A percentile compares a stretch with the other conserved stretches of the same genome.
These are phyloP conservation scores for Shargacucullia verbasci DNA, from an alignment of 2,888 invertebrate species.

Conservation along the genomic window DNA sequence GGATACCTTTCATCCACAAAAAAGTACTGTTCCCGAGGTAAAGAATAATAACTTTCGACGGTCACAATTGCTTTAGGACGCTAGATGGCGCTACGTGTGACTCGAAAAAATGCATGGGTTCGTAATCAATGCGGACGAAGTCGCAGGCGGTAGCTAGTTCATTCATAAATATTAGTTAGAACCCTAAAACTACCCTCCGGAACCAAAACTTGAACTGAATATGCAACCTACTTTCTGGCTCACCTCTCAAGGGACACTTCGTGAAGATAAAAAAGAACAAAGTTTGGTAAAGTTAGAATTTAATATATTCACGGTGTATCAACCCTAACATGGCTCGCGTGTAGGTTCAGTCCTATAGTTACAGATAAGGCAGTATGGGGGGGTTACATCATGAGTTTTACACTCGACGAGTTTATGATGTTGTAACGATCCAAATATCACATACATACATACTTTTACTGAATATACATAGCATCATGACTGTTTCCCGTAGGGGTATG, in stretches of 20 bases:
- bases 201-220: constrained; percentile 15
- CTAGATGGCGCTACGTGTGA: no score
- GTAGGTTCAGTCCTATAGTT: constrained; percentile 15
- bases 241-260: constrained; percentile 3
- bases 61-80: no score
- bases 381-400: constrained; percentile 21
- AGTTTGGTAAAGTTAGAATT: constrained; percentile 20
- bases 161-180: constrained; percentile 1
- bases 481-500: no score
- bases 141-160: no score
- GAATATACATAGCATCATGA: no score
- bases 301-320: constrained; percentile 40
- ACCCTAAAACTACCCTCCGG: constrained; percentile 21
- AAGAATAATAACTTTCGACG: no score
- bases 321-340: constrained; percentile 22
- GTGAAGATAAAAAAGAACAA: constrained; percentile 18
- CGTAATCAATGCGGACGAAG: no score
- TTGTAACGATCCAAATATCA: no score
- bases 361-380: constrained; percentile 29
- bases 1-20: no score
- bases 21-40: no score
- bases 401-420: constrained; percentile 14
- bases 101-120: no score
- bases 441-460: no score
- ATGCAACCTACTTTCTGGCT: constrained; percentile 19